Evolutionary conservation across 2,888 invertebrate species (phyloP).

Genomic region (Pristionchus arcanus): DNA sequence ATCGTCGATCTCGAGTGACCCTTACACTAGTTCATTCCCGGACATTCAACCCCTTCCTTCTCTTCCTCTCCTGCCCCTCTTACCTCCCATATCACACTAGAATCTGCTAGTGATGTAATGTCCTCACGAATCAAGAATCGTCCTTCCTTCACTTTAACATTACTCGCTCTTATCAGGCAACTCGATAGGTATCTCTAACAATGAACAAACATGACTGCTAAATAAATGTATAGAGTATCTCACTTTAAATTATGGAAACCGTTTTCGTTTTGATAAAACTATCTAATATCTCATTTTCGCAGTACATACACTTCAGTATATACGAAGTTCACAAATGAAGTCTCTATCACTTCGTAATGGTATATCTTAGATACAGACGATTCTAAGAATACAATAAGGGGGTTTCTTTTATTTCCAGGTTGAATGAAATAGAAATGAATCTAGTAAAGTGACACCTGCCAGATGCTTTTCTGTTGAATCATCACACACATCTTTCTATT

Average conservation of each 20-base stretch:
- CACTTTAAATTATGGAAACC: slow-evolving; percentile 3
- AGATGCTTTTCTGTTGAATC: slow-evolving; percentile 23
- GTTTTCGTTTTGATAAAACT: not conserved
- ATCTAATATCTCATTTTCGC: not conserved
- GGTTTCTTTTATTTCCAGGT: not conserved
- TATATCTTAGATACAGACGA: not conserved
- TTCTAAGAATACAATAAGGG: not conserved
- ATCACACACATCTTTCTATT: slow-evolving; percentile 1
- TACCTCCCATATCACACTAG: slow-evolving; percentile 46
- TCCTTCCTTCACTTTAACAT: not conserved
- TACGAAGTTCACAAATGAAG: too few relatives aligned
- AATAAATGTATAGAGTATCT: not conserved
- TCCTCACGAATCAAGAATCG: slow-evolving; percentile 41
- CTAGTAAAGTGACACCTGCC: slow-evolving; percentile 11
- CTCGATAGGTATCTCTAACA: slow-evolving; percentile 20
- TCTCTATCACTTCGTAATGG: too few relatives aligned
- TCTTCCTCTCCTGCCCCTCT: not conserved
- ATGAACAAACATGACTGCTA: not conserved
- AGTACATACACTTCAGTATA: not conserved
- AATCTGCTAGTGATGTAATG: slow-evolving; percentile 24
- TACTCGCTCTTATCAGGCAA: not conserved
- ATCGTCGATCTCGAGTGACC: slow-evolving; percentile 13
- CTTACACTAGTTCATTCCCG: slow-evolving; percentile 48
- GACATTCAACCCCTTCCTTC: slow-evolving; percentile 28
- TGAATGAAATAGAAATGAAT: not conserved